These are phyloP conservation scores for Ptilonorhynchus violaceus DNA, from an alignment of 2,113 vertebrate species.

Conservation along the genomic window DNA sequence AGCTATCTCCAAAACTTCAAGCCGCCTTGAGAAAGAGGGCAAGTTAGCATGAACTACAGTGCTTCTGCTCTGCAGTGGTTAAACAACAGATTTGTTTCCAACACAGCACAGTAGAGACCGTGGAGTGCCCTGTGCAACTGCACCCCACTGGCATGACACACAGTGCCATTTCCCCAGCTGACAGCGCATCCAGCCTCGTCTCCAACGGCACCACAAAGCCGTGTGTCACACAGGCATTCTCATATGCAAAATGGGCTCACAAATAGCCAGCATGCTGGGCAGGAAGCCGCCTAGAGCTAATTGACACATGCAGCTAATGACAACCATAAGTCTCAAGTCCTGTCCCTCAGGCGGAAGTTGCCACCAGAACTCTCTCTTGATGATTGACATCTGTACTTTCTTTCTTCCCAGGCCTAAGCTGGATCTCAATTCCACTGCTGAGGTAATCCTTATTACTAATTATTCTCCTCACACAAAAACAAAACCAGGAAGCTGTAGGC, in stretches of 20 bases:
- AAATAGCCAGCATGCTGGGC: not conserved
- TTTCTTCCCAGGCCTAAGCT: not conserved
- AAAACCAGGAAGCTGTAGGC: not conserved
- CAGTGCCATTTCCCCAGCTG: not conserved
- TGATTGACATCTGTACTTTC: not conserved
- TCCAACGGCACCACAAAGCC: not conserved
- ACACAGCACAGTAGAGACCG: fast-evolving
- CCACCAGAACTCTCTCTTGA: not conserved
- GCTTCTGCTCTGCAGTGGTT: not conserved
- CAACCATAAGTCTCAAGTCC: not conserved
- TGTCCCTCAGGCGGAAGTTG: not conserved
- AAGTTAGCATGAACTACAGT: not conserved
- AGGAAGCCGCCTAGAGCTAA: not conserved
- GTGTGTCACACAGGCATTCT: not conserved
- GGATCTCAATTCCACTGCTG: not conserved
- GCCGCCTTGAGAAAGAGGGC: not conserved
- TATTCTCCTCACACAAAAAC: not conserved
- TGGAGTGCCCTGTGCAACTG: not conserved
- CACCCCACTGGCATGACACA: not conserved
- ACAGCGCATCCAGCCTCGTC: not conserved
- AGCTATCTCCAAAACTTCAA: not conserved
- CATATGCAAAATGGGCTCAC: not conserved
- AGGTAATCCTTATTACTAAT: not conserved
- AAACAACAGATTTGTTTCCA: not conserved
- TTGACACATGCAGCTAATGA: not conserved